phyloP scores from a whole-genome alignment of 2,888 invertebrate species.

The Melieria crassipennis region DNA sequence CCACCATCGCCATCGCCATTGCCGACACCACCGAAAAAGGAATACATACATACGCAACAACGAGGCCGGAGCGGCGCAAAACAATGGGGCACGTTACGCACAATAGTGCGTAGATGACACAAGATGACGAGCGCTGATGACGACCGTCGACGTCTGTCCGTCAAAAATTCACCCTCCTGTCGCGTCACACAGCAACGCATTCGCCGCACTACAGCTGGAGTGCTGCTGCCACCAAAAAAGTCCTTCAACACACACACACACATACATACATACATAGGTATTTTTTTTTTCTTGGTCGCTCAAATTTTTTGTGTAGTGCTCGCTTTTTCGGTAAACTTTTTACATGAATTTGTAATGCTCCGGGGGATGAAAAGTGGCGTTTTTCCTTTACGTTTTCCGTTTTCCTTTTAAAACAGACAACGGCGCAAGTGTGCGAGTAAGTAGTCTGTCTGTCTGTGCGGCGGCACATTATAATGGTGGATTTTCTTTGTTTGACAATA shows the following conservation, averaged over 20 bases:
- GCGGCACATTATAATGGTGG: constrained; percentile 61
- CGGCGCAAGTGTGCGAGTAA: background rate
- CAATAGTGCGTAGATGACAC: constrained; percentile 55
- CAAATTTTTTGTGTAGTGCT: background rate
- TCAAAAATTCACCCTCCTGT: constrained; percentile 56
- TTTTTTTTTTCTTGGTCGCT: background rate
- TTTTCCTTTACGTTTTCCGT: background rate
- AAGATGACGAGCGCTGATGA: constrained; percentile 61
- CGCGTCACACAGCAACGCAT: constrained; percentile 14
- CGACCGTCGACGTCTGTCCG: constrained; percentile 58
- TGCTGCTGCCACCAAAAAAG: constrained; percentile 8
- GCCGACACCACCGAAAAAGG: constrained; percentile 35
- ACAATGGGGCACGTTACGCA: constrained; percentile 45
- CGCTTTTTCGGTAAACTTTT: constrained; percentile 12
- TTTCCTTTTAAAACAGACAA: background rate
- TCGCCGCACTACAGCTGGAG: background rate
- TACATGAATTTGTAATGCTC: constrained; percentile 21
- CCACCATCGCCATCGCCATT: constrained; percentile 47
- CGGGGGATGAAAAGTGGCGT: constrained; percentile 52
- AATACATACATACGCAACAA: constrained; percentile 41
- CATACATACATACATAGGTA: background rate
- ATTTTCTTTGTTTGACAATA: constrained; percentile 59
- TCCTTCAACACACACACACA: background rate
- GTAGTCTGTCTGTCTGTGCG: constrained; percentile 19
- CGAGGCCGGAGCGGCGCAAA: constrained; percentile 30